Evolutionary conservation across 2,113 vertebrate genomes (phyloP).

Genomic region (Ranitomeya imitator): DNA sequence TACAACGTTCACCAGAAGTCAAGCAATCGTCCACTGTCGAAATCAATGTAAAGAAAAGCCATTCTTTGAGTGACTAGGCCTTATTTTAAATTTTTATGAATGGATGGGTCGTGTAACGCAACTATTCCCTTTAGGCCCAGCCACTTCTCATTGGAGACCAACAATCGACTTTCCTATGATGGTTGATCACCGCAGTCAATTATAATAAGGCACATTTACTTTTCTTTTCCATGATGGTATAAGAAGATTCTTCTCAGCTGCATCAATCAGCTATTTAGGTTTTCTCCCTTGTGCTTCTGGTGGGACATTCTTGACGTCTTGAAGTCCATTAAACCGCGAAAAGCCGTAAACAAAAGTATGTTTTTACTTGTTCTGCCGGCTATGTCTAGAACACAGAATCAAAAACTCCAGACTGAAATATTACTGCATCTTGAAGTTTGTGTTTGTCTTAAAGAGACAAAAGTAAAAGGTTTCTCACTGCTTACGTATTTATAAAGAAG

Average conservation of each 20-base stretch:
- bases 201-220: not conserved
- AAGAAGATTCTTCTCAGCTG: not conserved
- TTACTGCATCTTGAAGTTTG: constrained; percentile 55
- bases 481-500: not conserved
- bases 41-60: not conserved
- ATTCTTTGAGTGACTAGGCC: not conserved
- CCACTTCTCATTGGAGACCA: not conserved
- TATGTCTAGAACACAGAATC: constrained; percentile 71
- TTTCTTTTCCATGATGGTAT: not conserved
- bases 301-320: constrained; percentile 58
- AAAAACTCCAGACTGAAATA: constrained; percentile 71
- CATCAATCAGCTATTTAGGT: not conserved
- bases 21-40: not conserved
- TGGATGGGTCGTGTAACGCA: not conserved
- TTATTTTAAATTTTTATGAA: not conserved
- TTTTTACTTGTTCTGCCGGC: constrained; percentile 61
- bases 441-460: not conserved
- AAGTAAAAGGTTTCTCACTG: not conserved
- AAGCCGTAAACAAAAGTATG: constrained; percentile 68
- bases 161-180: not conserved
- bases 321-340: constrained; percentile 63
- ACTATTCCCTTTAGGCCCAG: not conserved
- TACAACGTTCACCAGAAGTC: not conserved
- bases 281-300: not conserved
- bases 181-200: not conserved